phyloP scores from a whole-genome alignment of 2,888 invertebrate genomes.

The Deilephila porcellus region DNA sequence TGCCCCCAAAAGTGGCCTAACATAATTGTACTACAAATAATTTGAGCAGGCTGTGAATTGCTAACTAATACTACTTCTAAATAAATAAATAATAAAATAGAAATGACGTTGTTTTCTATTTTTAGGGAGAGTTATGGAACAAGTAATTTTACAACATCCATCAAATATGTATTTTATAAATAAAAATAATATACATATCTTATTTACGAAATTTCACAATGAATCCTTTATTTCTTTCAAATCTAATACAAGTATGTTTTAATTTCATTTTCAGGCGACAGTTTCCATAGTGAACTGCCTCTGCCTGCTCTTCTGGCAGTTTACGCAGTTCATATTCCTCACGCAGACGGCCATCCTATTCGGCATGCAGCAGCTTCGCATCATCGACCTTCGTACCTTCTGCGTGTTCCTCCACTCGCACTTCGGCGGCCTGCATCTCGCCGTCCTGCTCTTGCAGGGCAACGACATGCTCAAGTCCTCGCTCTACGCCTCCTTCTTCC shows the following conservation, averaged over 20 bases:
- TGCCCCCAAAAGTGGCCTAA: too few species aligned
- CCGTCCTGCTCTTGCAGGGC: conserved; percentile 70
- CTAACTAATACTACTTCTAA: too few species aligned
- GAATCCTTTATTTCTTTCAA: too few species aligned
- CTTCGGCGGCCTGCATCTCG: conserved; percentile 74
- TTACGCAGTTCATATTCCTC: conserved; percentile 92
- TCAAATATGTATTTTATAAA: too few species aligned
- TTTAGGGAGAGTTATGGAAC: too few species aligned
- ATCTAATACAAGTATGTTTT: background rate
- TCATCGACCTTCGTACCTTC: conserved; percentile 74
- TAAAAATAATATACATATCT: too few species aligned
- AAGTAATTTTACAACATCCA: too few species aligned
- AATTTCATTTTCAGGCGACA: conserved; percentile 63
- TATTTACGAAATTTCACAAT: too few species aligned
- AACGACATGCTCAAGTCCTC: conserved; percentile 81
- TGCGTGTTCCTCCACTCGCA: conserved; percentile 72
- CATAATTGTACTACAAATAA: too few species aligned
- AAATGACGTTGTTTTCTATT: too few species aligned
- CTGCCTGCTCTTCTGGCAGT: conserved; percentile 89
- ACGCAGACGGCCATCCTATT: conserved; percentile 91
- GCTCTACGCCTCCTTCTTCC: conserved; percentile 75
- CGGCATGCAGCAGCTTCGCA: conserved; percentile 86
- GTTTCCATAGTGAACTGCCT: conserved; percentile 71
- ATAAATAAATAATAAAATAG: too few species aligned
- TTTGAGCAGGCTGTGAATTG: too few species aligned